Base-by-base conservation (phyloP, 2,113 vertebrate genomes). In the Oryzias woworae region DNA sequence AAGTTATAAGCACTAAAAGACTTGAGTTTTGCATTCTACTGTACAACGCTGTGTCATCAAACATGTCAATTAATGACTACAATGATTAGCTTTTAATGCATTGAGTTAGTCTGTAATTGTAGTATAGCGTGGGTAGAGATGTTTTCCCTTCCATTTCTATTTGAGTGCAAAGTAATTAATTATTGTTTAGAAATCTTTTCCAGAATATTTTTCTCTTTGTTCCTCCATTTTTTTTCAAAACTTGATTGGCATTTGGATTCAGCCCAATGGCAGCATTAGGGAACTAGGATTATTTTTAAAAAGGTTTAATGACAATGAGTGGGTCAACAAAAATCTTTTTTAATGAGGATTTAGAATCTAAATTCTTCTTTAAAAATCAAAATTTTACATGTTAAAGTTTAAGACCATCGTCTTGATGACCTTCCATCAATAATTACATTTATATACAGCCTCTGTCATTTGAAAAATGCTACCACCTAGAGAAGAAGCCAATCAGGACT, bases 91-190 rank as follows among this genome's bases (percentile, higher is more conserved):
- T 72, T 82, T 58, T 58, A 47, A 66, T 65, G 69, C 77, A 66
- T 66, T 45, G 71, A 68, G 68, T 70, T 48, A 50, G 22, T 45
- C 60, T 43, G 48, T 77, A 71, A 78, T 70, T 62, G 58, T 49
- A 47, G 50, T 60, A 53, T 12, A 51, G 58, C 1, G 47, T 66
- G 52, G 73, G 58, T 44, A 42, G 71, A 53, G 51, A 42, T 57
- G 45, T 17, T 67, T 68, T 67, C 66, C 45, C 71, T 81, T 76
- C 73, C 53, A 76, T 75, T 68, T 18, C 36, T 49, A 51, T 63
- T 46, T 67, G 58, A 66, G 53, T 66, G 50, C 36, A 61, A 73
- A 79, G 63, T 58, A 48, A 41, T 71, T 53, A 58, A 47, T 24
- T 4, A 28, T 44, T 36, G 55, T 59, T 31, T n/a, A 31, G 23